Evolutionary conservation across 2,113 vertebrate species (phyloP), one percentile per base, ranked within the genome.

Genomic region (Mionectes macconnelli): DNA sequence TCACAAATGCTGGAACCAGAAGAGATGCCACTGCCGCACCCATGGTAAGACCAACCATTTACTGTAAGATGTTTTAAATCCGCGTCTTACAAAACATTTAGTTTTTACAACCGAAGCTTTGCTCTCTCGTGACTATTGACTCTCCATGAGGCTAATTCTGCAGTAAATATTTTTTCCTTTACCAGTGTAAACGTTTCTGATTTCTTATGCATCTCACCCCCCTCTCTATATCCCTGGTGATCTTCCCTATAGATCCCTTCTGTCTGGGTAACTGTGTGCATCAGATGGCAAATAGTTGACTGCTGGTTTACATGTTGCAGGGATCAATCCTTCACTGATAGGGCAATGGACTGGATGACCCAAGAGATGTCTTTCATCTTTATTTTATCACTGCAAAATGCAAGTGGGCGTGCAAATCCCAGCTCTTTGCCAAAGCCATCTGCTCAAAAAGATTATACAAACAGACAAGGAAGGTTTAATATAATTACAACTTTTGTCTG

Each of bases 341-440:
- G 87, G 95, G 94, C 75, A 88, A 13, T 56, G 86, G 95, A 89
- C 95, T 90, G 80, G 78, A 74, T 57, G 87, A 90, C 95, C 95
- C 28, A 74, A 96, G 94, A 92, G 84, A 74, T 47, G 86, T 94
- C 93, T 96, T 96, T 95, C 93, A 95, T 97, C 94, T 95, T 93
- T 96, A 95, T 97, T 97, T 95, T 96, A 95, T 95, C 93, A 62
- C 74, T 94, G 95, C 77, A 96, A 96, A 97, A 96, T 76, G 87
- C 77, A 95, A 95, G 96, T 97, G 62, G 96, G 96, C 69, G 95
- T 96, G 94, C 84, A 96, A 96, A 94, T 94, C 62, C 53, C 64
- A 94, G 66, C 77, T 96, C 89, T 95, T 93, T 95, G 96, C 96
- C 95, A 96, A 95, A 94, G 96, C 95, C 96, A 97, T 97, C 96